These are phyloP conservation scores for Oriolus oriolus DNA, from an alignment of 2,113 vertebrate species.

Conservation along the genomic window DNA sequence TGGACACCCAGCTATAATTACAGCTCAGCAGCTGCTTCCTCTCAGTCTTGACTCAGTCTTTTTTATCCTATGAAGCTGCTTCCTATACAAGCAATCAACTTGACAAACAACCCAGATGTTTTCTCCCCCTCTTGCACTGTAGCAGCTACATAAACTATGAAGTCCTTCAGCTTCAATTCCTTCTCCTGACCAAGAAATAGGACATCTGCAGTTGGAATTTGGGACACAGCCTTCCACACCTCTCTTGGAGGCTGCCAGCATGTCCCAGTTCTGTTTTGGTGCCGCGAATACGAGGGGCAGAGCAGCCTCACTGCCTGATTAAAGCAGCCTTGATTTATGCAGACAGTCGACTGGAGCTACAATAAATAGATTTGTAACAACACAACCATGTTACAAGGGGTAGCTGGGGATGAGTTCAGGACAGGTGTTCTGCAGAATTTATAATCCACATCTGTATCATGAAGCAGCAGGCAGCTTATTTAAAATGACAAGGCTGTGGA, in stretches of 20 bases:
- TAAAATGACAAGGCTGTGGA: not conserved
- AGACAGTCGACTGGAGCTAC: not conserved
- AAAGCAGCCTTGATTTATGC: not conserved
- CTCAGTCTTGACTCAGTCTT: not conserved
- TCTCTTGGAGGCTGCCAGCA: not conserved
- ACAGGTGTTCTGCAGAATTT: conserved; percentile 16
- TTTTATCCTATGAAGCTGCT: not conserved
- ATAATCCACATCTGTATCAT: not conserved
- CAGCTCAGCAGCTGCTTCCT: conserved; percentile 23
- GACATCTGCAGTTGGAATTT: not conserved
- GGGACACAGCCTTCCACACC: not conserved
- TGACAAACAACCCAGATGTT: conserved; percentile 23
- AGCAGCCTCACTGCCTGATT: not conserved
- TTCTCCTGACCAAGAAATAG: not conserved
- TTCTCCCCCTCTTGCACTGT: not conserved
- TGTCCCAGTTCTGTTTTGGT: not conserved
- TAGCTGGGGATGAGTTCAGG: not conserved
- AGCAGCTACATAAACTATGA: not conserved
- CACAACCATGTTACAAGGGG: not conserved
- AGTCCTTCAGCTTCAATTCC: not conserved
- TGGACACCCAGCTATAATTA: not conserved
- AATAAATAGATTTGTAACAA: not conserved
- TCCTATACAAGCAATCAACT: conserved; percentile 5
- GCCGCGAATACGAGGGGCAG: not conserved
- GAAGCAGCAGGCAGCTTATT: not conserved